Conservation (phyloP, 2,888 invertebrate species). For the Clivina fossor region DNA sequence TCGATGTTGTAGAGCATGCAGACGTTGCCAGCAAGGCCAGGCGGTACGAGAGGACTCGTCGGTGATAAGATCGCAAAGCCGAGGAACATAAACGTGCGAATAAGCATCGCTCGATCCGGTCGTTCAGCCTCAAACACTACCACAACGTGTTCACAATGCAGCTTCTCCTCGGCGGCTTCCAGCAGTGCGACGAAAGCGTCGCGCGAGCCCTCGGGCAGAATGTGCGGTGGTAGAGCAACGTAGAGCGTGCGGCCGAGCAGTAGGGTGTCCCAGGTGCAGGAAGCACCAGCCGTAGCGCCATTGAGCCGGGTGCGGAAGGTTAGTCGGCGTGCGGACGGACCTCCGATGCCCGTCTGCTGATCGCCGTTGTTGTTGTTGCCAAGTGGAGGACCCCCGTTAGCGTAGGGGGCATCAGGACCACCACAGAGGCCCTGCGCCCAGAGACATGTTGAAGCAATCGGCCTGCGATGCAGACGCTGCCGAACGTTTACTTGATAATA, state of each 20-base stretch:
- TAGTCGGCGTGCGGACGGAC: conserved; percentile 51
- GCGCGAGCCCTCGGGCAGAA: conserved; percentile 89
- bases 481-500: conserved; percentile 62
- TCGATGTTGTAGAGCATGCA: conserved; percentile 55
- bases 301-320: conserved; percentile 50
- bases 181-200: conserved; percentile 92
- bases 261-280: conserved; percentile 53
- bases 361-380: conserved; percentile 1
- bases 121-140: conserved; percentile 60
- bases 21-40: conserved; percentile 52
- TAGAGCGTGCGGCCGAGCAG: conserved; percentile 75
- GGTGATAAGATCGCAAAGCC: conserved; percentile 89
- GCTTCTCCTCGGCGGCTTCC: conserved; percentile 93
- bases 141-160: conserved; percentile 78
- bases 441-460: conserved; percentile 80
- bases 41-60: conserved; percentile 73
- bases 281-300: conserved; percentile 45
- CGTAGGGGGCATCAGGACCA: conserved; percentile 99
- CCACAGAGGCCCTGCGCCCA: conserved; percentile 99
- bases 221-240: conserved; percentile 83
- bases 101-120: conserved; percentile 79
- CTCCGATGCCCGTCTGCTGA: too few species aligned
- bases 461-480: conserved; percentile 70
- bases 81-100: conserved; percentile 96
- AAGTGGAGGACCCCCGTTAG: conserved; percentile 58